Base-by-base conservation (phyloP, 2,888 invertebrate species). In the Pandemis cinnamomeana region DNA sequence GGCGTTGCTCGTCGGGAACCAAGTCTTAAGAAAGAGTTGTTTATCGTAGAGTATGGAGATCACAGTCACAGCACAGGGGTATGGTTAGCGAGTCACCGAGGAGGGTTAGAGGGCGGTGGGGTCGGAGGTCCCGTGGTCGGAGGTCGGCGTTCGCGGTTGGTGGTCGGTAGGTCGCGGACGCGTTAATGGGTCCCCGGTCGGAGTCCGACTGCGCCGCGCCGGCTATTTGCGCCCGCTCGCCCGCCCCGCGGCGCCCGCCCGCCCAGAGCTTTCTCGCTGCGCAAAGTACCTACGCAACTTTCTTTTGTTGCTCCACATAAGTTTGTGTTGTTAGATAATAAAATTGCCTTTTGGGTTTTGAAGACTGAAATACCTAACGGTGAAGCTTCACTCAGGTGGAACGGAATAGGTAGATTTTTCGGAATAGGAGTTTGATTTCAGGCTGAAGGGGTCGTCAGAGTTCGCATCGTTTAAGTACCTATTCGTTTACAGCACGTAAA, bases 151-250 rank as follows among this genome's bases (percentile, higher is more conserved):
- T 68, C 68, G 77, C 71, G 72, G 73, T 68, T 67, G 77, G 81
- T 80, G 71, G 67, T 66, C 72, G 67, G 72, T 71, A 71, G 63
- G 71, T 67, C 73, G 73, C 71, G 75, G 73, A 36, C 75, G 53
- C 76, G 72, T 72, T 69, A 71, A 71, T 71, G 71, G 72, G 51
- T 51, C 69, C 44, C 71, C 58, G 81, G 79, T 82, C 82, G 81
- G 78, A 75, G 78, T 79, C 81, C 84, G 86, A 85, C 88, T 84
- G 89, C 87, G 90, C 90, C 88, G 91, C 91, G 89, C 87, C 91
- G 91, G 91, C 91, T 91, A 91, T 92, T 91, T 91, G 90, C 89
- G 89, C 88, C 86, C 89, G 87, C 87, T 84, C 81, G 82, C 88
- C 89, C 88, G 83, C 88, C 88, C 91, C 89, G 87, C 88, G 79